A percentile compares a stretch with the other conserved stretches of the same genome.
These are phyloP conservation scores for Prunella fulvescens DNA, from an alignment of 2,113 vertebrate species.

Conservation along the genomic window DNA sequence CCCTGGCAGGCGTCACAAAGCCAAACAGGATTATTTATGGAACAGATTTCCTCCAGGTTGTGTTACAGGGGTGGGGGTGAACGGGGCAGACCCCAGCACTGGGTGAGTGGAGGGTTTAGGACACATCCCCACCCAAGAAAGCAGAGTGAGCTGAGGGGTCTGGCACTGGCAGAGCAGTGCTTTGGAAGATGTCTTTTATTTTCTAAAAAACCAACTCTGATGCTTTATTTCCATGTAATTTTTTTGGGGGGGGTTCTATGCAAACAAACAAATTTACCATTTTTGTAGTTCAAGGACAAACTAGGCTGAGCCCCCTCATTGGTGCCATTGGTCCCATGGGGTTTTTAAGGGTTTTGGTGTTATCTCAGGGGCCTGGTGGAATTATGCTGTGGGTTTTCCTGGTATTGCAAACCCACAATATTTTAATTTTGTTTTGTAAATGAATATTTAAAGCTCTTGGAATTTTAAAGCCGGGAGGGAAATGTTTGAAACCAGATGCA, in stretches of 20 bases:
- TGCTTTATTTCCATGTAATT: background rate
- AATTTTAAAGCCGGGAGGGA: accelerated
- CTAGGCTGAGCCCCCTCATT: background rate
- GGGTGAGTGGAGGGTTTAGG: background rate
- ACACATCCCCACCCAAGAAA: background rate
- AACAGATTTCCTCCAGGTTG: conserved; percentile 29
- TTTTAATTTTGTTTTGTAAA: background rate
- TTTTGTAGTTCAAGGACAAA: background rate
- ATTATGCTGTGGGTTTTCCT: background rate
- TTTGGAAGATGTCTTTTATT: background rate
- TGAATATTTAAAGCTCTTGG: background rate
- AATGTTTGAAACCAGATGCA: background rate
- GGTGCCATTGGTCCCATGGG: background rate
- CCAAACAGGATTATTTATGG: background rate
- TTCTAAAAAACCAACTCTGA: background rate
- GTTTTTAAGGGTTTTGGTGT: background rate
- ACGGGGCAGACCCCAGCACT: background rate
- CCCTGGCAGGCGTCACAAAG: background rate
- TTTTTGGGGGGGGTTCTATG: background rate
- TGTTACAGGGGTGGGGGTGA: background rate
- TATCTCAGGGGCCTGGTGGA: background rate
- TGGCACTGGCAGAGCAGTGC: accelerated
- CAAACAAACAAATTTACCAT: background rate
- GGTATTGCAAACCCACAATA: background rate
- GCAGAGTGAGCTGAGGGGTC: background rate